These are phyloP conservation scores for Salvator merianae DNA, from an alignment of 2,113 vertebrate genomes.

Conservation along the genomic window DNA sequence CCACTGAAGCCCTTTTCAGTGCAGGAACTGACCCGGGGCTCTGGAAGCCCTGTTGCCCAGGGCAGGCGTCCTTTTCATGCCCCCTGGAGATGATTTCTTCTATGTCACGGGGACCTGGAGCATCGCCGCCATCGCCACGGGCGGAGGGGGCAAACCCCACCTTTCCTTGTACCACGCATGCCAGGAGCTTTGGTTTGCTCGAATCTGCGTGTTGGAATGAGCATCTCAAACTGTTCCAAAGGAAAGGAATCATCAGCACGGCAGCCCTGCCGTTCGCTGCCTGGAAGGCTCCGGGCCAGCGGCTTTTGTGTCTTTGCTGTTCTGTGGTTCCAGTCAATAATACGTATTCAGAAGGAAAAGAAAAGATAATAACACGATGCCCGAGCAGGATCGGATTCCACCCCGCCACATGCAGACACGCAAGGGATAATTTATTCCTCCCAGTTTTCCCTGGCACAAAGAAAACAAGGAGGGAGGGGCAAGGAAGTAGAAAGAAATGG, in stretches of 20 bases:
- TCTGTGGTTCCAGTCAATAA: constrained; percentile 32
- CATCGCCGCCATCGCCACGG: too few species aligned
- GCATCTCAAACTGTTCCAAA: constrained; percentile 2
- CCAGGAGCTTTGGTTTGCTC: neutral
- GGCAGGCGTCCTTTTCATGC: neutral
- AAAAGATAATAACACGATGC: constrained; percentile 20
- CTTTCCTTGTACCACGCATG: neutral
- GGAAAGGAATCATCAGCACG: constrained; percentile 12
- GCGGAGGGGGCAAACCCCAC: neutral
- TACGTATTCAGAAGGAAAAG: constrained; percentile 12
- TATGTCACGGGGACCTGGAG: neutral
- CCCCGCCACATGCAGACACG: neutral
- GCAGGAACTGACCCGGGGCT: too few species aligned
- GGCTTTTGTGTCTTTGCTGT: neutral
- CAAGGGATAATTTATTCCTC: constrained; percentile 35
- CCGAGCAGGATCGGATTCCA: neutral
- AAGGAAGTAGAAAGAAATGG: neutral
- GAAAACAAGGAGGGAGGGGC: neutral
- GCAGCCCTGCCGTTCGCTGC: neutral
- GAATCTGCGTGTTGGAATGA: constrained; percentile 12
- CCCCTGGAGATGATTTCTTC: neutral
- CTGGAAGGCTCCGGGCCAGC: constrained; percentile 11
- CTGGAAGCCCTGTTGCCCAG: neutral
- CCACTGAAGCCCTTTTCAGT: too few species aligned
- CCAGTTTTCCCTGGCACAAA: constrained; percentile 3